Percentiles rank a stretch among this genome's conserved stretches.
Conservation (phyloP, 2,888 invertebrate genomes). For the Drosophila kambysellisi region DNA sequence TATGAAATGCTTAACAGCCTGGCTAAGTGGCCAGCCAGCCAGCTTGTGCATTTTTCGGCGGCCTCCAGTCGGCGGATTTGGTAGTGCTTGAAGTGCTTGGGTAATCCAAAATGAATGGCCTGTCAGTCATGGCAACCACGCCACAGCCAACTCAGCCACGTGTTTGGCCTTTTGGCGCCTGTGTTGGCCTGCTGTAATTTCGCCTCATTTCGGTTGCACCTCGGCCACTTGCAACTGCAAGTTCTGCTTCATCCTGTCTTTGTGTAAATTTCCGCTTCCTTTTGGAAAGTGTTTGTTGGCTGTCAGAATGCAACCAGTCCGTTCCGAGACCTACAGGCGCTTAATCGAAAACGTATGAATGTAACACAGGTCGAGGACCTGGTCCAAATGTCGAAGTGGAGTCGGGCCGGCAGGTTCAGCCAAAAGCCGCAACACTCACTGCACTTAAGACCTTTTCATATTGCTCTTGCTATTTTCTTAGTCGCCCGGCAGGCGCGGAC, state of each 20-base stretch:
- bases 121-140: constrained; percentile 68
- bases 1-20: constrained; percentile 75
- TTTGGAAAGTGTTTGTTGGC: constrained; percentile 50
- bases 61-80: constrained; percentile 42
- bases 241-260: constrained; percentile 76
- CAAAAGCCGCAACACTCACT: constrained; percentile 59
- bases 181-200: constrained; percentile 61
- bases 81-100: constrained; percentile 56
- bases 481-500: constrained; percentile 2
- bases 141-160: constrained; percentile 27
- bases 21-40: constrained; percentile 57
- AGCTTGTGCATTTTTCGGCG: constrained; percentile 54
- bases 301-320: constrained; percentile 44
- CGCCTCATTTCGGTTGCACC: constrained; percentile 64
- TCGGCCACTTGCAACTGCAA: constrained; percentile 62
- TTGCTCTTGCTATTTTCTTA: constrained; percentile 54
- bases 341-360: constrained; percentile 80
- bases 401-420: constrained; percentile 3
- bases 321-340: constrained; percentile 39
- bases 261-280: constrained; percentile 77
- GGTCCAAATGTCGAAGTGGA: constrained; percentile 1
- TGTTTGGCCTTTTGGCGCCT: constrained; percentile 58
- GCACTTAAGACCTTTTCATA: constrained; percentile 68
- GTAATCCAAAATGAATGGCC: constrained; percentile 80
- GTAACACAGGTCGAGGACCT: constrained; percentile 47